Percentiles rank a stretch among this genome's conserved stretches.
These are phyloP conservation scores for Lysandra bellargus DNA, from an alignment of 2,888 invertebrate species.

Conservation along the genomic window DNA sequence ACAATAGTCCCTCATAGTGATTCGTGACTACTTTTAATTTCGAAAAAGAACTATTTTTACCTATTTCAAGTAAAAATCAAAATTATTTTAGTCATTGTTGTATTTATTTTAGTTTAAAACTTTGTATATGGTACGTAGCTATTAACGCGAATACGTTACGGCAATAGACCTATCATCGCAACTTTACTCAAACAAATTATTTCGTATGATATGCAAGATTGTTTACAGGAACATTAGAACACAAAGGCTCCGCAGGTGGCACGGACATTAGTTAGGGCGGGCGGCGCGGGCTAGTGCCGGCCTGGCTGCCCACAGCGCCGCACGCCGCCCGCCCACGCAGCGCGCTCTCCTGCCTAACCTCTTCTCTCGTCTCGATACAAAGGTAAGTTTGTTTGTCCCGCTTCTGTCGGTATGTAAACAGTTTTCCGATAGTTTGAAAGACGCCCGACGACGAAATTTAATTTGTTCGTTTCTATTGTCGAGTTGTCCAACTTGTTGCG, in stretches of 20 bases:
- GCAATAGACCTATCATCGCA: not conserved
- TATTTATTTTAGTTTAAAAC: not conserved
- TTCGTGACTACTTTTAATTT: too few species aligned
- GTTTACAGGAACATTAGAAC: slow-evolving; percentile 51
- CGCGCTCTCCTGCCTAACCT: slow-evolving; percentile 38
- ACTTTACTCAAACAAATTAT: slow-evolving; percentile 8
- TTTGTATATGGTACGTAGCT: not conserved
- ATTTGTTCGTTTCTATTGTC: slow-evolving; percentile 4
- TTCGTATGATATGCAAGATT: slow-evolving; percentile 44
- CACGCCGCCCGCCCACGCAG: slow-evolving; percentile 56
- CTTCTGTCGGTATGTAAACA: slow-evolving; percentile 30
- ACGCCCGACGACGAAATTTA: not conserved
- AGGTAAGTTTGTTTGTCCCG: slow-evolving; percentile 1
- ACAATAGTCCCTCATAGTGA: too few species aligned
- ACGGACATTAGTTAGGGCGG: slow-evolving; percentile 69
- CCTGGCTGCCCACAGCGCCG: slow-evolving; percentile 62
- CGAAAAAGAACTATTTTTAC: too few species aligned
- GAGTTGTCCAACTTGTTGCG: slow-evolving; percentile 16
- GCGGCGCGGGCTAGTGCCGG: slow-evolving; percentile 69
- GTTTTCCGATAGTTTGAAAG: slow-evolving; percentile 17
- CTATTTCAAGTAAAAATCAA: too few species aligned
- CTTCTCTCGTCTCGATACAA: not conserved
- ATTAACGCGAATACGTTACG: not conserved
- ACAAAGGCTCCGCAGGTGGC: slow-evolving; percentile 79
- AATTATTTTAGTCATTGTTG: not conserved